Evolutionary conservation across 2,888 invertebrate genomes (phyloP).

Genomic region (Epistrophe grossulariae): DNA sequence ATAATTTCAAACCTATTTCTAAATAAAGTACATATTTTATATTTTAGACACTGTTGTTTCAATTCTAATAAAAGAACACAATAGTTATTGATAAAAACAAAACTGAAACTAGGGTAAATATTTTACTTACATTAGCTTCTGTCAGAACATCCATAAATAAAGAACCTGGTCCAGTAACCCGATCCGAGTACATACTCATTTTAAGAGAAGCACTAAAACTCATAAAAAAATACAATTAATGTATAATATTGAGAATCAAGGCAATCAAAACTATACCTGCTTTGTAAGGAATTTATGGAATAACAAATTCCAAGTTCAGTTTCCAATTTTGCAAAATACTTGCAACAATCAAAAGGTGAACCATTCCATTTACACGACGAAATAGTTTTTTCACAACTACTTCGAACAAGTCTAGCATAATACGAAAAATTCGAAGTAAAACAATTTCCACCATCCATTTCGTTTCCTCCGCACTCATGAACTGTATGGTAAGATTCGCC

Average conservation of each 20-base stretch:
- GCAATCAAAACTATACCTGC: constrained; percentile 77
- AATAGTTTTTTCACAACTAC: constrained; percentile 86
- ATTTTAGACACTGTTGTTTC: too few species aligned
- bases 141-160: constrained; percentile 85
- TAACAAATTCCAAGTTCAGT: constrained; percentile 89
- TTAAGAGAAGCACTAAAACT: constrained; percentile 83
- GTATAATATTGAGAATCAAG: too few species aligned
- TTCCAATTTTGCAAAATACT: constrained; percentile 87
- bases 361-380: constrained; percentile 86
- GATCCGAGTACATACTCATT: constrained; percentile 87
- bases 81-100: too few species aligned
- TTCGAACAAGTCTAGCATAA: constrained; percentile 86
- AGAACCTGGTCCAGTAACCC: constrained; percentile 86
- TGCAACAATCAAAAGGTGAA: constrained; percentile 87
- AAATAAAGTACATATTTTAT: too few species aligned
- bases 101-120: too few species aligned
- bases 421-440: constrained; percentile 86
- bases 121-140: constrained; percentile 84
- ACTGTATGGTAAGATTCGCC: constrained; percentile 88
- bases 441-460: constrained; percentile 85
- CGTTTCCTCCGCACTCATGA: constrained; percentile 85
- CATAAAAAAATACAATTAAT: background rate
- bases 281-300: constrained; percentile 87
- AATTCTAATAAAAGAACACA: too few species aligned
- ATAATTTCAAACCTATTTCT: too few species aligned